Evolutionary conservation across 1,140 invertebrate species (phyloP), one percentile per base, ranked within the genome.

Genomic region (Chelonus insularis): DNA sequence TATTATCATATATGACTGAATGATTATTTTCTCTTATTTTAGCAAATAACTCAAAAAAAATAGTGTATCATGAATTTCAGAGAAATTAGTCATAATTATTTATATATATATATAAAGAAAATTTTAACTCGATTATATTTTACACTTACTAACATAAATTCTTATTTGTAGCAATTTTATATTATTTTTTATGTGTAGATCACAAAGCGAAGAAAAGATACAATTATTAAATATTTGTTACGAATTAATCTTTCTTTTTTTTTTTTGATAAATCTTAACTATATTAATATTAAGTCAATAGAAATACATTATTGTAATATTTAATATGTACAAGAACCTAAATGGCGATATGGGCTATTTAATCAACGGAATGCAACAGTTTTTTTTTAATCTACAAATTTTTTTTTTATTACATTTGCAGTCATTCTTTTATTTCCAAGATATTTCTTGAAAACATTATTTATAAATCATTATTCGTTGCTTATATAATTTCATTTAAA

Each of bases 341-440:
- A 71, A 68, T 69, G 71, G 23, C 56, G 60, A n/a, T n/a, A 48
- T 43, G 63, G 63, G 54, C 54, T 52, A 47, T 64, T 64, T 60
- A 52, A 58, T 75, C 72, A 74, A 77, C 73, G 71, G 72, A 77
- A 77, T 75, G 75, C 72, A 75, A 73, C 73, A 73, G 72, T 74
- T 72, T 47, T 66, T 63, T 66, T 56, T 39, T 60, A 18, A 21
- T 51, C n/a, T 23, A 48, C 12, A 51, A 34, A 25, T 39, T 48
- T 58, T n/a, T 20, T 58, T n/a, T n/a, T n/a, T n/a, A n/a, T 43
- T 39, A 57, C 25, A 20, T 47, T 43, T 36, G 57, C 32, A 52
- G 51, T 43, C 57, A 36, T 41, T n/a, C n/a, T n/a, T n/a, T n/a
- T n/a, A n/a, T n/a, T n/a, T n/a, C n/a, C n/a, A n/a, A n/a, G n/a